These are phyloP conservation scores for Cheirogaleus medius DNA, from an alignment of 2,113 vertebrate species.

Conservation along the genomic window DNA sequence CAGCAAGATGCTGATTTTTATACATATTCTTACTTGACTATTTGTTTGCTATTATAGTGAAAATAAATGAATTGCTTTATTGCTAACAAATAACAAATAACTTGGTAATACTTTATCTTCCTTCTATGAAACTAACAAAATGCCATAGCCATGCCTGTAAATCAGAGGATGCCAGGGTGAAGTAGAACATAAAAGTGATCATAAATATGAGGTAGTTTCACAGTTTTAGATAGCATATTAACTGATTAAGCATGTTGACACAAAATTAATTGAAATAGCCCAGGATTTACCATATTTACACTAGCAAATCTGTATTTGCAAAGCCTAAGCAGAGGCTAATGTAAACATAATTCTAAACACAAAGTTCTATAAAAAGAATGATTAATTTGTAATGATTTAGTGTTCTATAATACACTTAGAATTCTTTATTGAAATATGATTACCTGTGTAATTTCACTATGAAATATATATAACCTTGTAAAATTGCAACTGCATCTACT, in stretches of 20 bases:
- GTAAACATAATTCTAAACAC: constrained; percentile 5
- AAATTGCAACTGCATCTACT: background rate
- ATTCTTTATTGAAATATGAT: background rate
- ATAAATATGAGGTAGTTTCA: constrained; percentile 6
- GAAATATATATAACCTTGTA: background rate
- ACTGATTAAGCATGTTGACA: constrained; percentile 56
- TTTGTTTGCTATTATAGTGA: background rate
- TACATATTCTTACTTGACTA: background rate
- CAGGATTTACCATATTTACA: constrained; percentile 33
- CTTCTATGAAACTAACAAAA: background rate
- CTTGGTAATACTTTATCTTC: background rate
- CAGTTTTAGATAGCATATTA: background rate
- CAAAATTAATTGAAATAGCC: constrained; percentile 16
- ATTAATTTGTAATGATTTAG: background rate
- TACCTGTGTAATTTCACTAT: background rate
- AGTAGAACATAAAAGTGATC: background rate
- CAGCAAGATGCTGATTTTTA: background rate
- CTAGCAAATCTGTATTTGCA: constrained; percentile 5
- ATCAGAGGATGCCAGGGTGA: background rate
- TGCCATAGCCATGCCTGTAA: background rate
- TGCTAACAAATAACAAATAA: constrained; percentile 25
- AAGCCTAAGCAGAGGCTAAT: background rate
- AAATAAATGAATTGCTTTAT: constrained; percentile 41
- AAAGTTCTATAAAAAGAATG: constrained; percentile 3
- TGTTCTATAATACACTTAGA: background rate